Base-by-base conservation (phyloP, 2,888 invertebrate species). In the Pelosia muscerda region DNA sequence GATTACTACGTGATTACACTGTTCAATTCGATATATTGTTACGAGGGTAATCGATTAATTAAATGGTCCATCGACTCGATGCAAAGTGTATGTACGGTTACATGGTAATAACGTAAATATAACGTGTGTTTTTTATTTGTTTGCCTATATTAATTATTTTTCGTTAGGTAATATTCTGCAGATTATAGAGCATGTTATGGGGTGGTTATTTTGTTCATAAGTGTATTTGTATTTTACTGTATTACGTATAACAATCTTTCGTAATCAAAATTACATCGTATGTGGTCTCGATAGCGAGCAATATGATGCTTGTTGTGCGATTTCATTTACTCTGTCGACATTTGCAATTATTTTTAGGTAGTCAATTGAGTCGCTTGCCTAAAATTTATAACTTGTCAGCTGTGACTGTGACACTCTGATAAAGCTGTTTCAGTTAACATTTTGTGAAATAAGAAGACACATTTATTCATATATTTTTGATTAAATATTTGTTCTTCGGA, bases 11-110 rank as follows among this genome's bases (percentile, higher is more conserved):
- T 13, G 42, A 74, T 70, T 65, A 75, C 60, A 63, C 22, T 22
- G 55, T 54, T 65, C 64, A 49, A 71, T 22, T 70, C 62, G 31
- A 53, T 26, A 54, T 23, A 63, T 63, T 38, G 68, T 62, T 70
- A 63, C 64, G 62, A 69, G 73, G 75, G 72, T 79, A 81, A 84
- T 81, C 75, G 70, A 71, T 65, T 81, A 71, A 82, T 83, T 83
- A 75, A 78, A 84, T 77, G 76, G 76, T 80, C 79, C 74, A 80
- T 76, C 79, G 81, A 77, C 57, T 74, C 74, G 76, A 63, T 77
- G 71, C 72, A 65, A 75, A 70, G 65, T 61, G 54, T 63, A 26
- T 59, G 38, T 62, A 11, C 42, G 53, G 65, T 81, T 78, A 76
- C 74, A 72, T 73, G 81, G 64, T 68, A 28, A 23, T 31, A 25